A percentile compares a stretch with the other conserved stretches of the same genome.
Conservation (phyloP, 2,797 vertebrate genomes). For the Myripristis murdjan region DNA sequence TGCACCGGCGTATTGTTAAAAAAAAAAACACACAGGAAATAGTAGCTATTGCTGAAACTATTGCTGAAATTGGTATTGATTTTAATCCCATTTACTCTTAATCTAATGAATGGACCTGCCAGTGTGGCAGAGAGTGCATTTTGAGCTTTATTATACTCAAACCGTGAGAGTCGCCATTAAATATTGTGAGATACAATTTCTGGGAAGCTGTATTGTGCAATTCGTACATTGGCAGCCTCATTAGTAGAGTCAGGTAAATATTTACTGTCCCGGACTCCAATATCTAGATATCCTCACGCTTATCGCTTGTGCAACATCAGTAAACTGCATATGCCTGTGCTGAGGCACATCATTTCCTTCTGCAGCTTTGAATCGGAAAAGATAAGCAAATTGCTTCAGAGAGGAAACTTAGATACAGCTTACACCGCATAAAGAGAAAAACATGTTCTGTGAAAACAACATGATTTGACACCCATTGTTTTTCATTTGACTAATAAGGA, state of each 20-base stretch:
- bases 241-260: constrained; percentile 64
- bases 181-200: constrained; percentile 36
- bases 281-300: constrained; percentile 59
- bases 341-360: constrained; percentile 46
- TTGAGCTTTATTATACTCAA: constrained; percentile 13
- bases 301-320: constrained; percentile 61
- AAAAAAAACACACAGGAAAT: constrained; percentile 7
- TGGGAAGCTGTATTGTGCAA: constrained; percentile 33
- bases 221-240: constrained; percentile 54
- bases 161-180: constrained; percentile 12
- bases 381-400: constrained; percentile 41
- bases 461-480: neutral
- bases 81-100: constrained; percentile 39
- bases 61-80: constrained; percentile 31
- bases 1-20: neutral
- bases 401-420: constrained; percentile 4
- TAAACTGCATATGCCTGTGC: constrained; percentile 40
- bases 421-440: constrained; percentile 14
- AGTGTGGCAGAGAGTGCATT: constrained; percentile 2
- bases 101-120: neutral
- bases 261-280: constrained; percentile 63
- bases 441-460: neutral
- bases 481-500: constrained; percentile 1
- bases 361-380: constrained; percentile 22
- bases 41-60: neutral